phyloP scores from a whole-genome alignment of 2,888 invertebrate genomes.

The Torymus aiolomorphi region DNA sequence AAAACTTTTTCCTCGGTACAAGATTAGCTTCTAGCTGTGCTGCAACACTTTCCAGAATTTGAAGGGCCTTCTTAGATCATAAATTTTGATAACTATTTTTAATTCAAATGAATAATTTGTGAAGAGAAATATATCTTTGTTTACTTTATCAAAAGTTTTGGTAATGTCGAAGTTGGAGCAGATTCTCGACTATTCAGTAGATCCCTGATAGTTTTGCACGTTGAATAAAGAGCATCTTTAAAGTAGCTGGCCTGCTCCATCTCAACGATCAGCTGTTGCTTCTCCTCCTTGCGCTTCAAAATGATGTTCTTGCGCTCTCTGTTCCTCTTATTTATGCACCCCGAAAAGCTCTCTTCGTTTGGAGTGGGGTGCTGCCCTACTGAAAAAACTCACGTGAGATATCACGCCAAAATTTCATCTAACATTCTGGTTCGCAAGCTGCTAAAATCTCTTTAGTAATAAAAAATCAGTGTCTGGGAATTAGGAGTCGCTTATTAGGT shows the following conservation, averaged over 20 bases:
- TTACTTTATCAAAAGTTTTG: constrained; percentile 82
- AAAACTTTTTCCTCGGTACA: constrained; percentile 89
- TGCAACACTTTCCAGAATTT: constrained; percentile 82
- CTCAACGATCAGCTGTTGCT: constrained; percentile 80
- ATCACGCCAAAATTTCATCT: no score
- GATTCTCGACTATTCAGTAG: constrained; percentile 77
- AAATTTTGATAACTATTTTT: no score
- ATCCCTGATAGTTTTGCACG: constrained; percentile 80
- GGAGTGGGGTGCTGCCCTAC: no score
- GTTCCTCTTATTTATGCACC: constrained; percentile 78
- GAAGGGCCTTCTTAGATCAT: constrained; percentile 85
- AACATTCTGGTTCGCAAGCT: no score
- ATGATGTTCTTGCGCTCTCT: constrained; percentile 81
- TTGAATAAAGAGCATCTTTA: constrained; percentile 82
- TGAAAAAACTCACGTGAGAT: no score
- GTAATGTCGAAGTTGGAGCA: constrained; percentile 77
- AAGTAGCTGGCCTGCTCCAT: no score
- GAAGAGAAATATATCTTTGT: constrained; percentile 83
- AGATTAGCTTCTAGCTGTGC: constrained; percentile 84
- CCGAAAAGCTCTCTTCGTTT: constrained; percentile 74
- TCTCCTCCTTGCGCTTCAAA: constrained; percentile 81
- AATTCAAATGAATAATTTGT: constrained; percentile 89
- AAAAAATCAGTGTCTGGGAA: no score
- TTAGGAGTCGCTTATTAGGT: no score
- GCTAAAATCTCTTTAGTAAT: no score